Percentiles rank a stretch among this genome's conserved stretches.
These are phyloP conservation scores for Anableps anableps DNA, from an alignment of 2,797 vertebrate species.

Conservation along the genomic window DNA sequence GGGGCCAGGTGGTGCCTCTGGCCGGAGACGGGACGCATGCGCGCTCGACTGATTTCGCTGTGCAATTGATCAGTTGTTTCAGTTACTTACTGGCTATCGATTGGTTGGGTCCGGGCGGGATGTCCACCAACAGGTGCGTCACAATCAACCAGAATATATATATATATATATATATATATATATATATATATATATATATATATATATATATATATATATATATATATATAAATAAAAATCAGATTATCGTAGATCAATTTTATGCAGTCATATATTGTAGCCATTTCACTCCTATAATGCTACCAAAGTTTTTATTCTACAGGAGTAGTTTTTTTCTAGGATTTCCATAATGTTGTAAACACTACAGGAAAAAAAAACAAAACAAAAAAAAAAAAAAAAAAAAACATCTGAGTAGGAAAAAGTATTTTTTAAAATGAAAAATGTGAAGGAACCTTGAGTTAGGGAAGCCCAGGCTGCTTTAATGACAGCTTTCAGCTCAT, in stretches of 20 bases:
- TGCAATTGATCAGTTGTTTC: constrained; percentile 35
- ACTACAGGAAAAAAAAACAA: too few relatives aligned
- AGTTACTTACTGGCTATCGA: constrained; percentile 37
- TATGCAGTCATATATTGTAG: neutral
- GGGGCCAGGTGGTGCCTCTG: constrained; percentile 58
- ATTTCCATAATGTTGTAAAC: too few relatives aligned
- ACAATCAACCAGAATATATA: neutral
- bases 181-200: neutral
- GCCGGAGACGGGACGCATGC: constrained; percentile 71
- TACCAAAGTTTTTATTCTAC: too few relatives aligned
- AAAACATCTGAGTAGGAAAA: too few relatives aligned
- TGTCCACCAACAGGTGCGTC: neutral
- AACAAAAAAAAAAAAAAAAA: too few relatives aligned
- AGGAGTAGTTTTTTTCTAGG: too few relatives aligned
- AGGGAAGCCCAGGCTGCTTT: too few relatives aligned
- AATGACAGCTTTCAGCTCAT: too few relatives aligned
- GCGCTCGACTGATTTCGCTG: constrained; percentile 47
- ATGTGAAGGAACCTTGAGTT: too few relatives aligned
- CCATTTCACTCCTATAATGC: too few relatives aligned
- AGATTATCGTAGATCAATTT: neutral
- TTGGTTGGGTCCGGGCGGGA: neutral
- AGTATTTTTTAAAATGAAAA: too few relatives aligned
- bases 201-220: neutral
- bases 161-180: neutral
- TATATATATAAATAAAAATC: too few relatives aligned